Conservation (phyloP, 2,888 invertebrate species). For the Agonopterix subpropinquella region DNA sequence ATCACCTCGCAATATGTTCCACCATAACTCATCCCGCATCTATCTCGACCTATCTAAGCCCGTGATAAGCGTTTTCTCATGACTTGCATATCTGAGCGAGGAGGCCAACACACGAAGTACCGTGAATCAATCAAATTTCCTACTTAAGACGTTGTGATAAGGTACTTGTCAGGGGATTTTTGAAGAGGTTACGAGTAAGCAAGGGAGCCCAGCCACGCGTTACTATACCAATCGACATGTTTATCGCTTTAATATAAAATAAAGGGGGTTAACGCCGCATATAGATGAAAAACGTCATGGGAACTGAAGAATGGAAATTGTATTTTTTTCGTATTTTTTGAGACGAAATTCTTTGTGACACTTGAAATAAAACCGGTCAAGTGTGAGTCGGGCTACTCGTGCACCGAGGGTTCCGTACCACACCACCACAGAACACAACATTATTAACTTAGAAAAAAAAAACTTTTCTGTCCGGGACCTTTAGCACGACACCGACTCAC, state of each 20-base stretch:
- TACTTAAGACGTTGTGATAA: too few relatives aligned
- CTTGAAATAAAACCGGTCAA: neutral
- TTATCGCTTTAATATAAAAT: slow-evolving; percentile 76
- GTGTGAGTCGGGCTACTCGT: too few relatives aligned
- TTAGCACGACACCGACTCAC: too few relatives aligned
- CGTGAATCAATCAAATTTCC: too few relatives aligned
- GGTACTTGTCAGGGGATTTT: too few relatives aligned
- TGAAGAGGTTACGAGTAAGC: slow-evolving; percentile 5
- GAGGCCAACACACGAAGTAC: neutral
- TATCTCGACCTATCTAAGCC: slow-evolving; percentile 54
- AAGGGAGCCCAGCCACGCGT: slow-evolving; percentile 67
- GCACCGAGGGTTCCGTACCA: too few relatives aligned
- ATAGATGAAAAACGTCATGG: slow-evolving; percentile 60
- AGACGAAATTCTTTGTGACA: neutral
- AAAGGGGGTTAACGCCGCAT: slow-evolving; percentile 58
- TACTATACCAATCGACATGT: slow-evolving; percentile 70
- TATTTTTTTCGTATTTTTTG: slow-evolving; percentile 30
- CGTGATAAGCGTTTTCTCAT: slow-evolving; percentile 72
- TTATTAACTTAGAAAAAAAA: too few relatives aligned
- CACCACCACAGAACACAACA: too few relatives aligned
- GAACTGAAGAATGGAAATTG: slow-evolving; percentile 56
- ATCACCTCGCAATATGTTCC: slow-evolving; percentile 57
- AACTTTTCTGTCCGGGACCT: too few relatives aligned
- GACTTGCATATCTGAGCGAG: slow-evolving; percentile 62
- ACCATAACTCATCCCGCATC: slow-evolving; percentile 64